These are phyloP conservation scores for Champsocephalus esox DNA, from an alignment of 2,797 vertebrate species.

Conservation along the genomic window DNA sequence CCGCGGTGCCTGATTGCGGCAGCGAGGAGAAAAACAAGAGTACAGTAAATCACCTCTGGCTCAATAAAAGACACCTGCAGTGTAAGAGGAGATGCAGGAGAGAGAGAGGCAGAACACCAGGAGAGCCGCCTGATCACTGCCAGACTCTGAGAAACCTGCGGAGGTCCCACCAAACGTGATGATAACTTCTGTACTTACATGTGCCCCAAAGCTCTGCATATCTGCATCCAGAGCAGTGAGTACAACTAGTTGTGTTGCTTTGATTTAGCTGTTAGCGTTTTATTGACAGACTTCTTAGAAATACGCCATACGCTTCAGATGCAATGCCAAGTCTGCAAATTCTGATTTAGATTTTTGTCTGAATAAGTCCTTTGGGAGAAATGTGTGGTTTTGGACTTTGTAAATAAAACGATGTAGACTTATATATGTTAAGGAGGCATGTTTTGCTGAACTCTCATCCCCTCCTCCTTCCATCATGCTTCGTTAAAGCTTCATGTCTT, in stretches of 20 bases:
- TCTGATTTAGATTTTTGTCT: constrained; percentile 3
- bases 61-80: constrained; percentile 87
- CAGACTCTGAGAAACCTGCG: constrained; percentile 71
- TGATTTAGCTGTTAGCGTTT: constrained; percentile 14
- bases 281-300: constrained; percentile 27
- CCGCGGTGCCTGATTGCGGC: constrained; percentile 73
- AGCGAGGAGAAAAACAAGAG: constrained; percentile 63
- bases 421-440: background rate
- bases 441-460: constrained; percentile 1
- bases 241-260: constrained; percentile 30
- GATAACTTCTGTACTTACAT: constrained; percentile 53
- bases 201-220: constrained; percentile 53
- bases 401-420: background rate
- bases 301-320: constrained; percentile 21
- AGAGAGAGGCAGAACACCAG: constrained; percentile 73
- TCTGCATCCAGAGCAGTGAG: constrained; percentile 29
- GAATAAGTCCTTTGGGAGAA: background rate
- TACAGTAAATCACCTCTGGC: constrained; percentile 80
- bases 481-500: constrained; percentile 33
- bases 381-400: background rate
- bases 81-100: constrained; percentile 80
- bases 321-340: background rate
- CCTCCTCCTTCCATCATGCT: background rate
- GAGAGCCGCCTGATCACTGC: constrained; percentile 81
- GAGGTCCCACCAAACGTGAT: constrained; percentile 58